Evolutionary conservation across 1,140 invertebrate genomes (phyloP).

Genomic region (Drosophila fuyamai): DNA sequence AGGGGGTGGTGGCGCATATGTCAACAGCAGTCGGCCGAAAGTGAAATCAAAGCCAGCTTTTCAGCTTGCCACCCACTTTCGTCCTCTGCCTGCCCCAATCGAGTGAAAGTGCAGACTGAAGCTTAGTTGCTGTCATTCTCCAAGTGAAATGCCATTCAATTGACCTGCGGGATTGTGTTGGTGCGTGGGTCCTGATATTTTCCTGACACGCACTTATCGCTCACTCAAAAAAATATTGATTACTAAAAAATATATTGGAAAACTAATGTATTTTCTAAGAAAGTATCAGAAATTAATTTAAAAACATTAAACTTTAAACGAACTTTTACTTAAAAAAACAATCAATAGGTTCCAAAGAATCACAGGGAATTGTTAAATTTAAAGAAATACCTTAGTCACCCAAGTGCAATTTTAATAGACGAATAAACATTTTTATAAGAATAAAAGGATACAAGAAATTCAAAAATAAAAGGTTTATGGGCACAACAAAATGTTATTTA

Average conservation of each 20-base stretch:
- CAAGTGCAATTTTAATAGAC: too few relatives aligned
- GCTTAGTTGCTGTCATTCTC: slow-evolving; percentile 71
- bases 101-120: slow-evolving; percentile 70
- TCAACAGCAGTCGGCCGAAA: slow-evolving; percentile 75
- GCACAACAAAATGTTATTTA: too few relatives aligned
- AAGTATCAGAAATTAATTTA: too few relatives aligned
- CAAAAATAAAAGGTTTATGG: too few relatives aligned
- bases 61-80: slow-evolving; percentile 12
- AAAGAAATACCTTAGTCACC: too few relatives aligned
- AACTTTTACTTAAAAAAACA: too few relatives aligned
- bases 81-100: slow-evolving; percentile 18
- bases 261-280: too few relatives aligned
- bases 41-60: slow-evolving; percentile 72
- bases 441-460: too few relatives aligned
- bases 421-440: too few relatives aligned
- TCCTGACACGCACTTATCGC: slow-evolving; percentile 32
- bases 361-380: too few relatives aligned
- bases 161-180: slow-evolving; percentile 42
- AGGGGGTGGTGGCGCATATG: slow-evolving; percentile 42
- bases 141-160: slow-evolving; percentile 77
- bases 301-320: too few relatives aligned
- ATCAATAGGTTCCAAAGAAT: too few relatives aligned
- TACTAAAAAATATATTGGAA: neutral
- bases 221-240: slow-evolving; percentile 6
- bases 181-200: slow-evolving; percentile 22